These are phyloP conservation scores for Chaunax sp. DNA, from an alignment of 2,797 vertebrate genomes.

Conservation along the genomic window DNA sequence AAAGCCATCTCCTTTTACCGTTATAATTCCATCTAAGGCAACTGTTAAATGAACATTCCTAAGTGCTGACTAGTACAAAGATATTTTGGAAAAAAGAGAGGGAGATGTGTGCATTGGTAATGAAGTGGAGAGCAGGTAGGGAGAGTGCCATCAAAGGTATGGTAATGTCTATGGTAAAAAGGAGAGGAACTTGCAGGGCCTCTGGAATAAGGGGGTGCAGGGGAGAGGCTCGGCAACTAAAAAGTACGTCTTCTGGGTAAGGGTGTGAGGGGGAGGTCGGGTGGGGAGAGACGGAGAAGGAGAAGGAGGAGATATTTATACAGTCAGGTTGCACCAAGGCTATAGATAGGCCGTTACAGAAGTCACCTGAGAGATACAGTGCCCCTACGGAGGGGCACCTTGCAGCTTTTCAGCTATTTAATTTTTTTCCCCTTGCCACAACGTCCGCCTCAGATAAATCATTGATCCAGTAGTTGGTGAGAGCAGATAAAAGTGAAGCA, in stretches of 20 bases:
- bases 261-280: conserved; percentile 9
- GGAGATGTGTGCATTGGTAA: conserved; percentile 73
- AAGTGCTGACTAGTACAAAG: conserved; percentile 83
- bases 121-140: conserved; percentile 73
- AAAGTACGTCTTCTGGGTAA: conserved; percentile 57
- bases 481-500: conserved; percentile 49
- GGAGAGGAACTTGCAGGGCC: conserved; percentile 62
- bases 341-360: conserved; percentile 58
- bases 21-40: conserved; percentile 82
- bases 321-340: conserved; percentile 33
- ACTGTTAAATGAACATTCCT: conserved; percentile 81
- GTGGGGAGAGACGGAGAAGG: neutral
- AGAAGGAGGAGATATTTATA: conserved; percentile 58
- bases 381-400: conserved; percentile 33
- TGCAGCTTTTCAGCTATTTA: conserved; percentile 41
- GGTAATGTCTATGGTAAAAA: conserved; percentile 78
- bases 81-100: conserved; percentile 68
- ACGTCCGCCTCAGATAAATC: conserved; percentile 55
- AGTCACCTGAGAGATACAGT: conserved; percentile 55
- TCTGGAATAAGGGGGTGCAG: conserved; percentile 59
- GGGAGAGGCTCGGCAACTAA: conserved; percentile 30
- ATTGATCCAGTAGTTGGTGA: conserved; percentile 13
- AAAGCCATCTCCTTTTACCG: conserved; percentile 75
- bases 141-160: conserved; percentile 81
- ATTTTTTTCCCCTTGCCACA: conserved; percentile 25